Percentiles rank a stretch among this genome's conserved stretches.
phyloP scores from a whole-genome alignment of 2,113 vertebrate species.

The Tragelaphus strepsiceros region DNA sequence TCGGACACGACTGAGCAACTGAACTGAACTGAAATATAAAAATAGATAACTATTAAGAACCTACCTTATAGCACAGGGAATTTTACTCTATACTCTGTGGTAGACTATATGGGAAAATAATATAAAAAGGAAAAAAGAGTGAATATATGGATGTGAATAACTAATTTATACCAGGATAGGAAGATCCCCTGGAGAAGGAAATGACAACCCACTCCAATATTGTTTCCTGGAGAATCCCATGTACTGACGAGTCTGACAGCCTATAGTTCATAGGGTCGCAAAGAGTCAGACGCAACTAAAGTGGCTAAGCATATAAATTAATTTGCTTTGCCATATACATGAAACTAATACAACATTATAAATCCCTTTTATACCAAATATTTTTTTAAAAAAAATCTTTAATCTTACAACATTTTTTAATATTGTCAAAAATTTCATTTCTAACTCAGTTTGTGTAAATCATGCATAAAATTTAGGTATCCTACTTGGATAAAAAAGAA shows the following conservation, averaged over 20 bases:
- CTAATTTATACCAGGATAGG: not conserved
- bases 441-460: not conserved
- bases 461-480: not conserved
- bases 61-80: not conserved
- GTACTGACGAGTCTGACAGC: not conserved
- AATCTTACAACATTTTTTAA: not conserved
- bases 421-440: not conserved
- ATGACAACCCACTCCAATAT: not conserved
- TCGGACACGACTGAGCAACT: too few relatives aligned
- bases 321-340: not conserved
- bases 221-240: not conserved
- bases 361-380: not conserved
- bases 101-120: not conserved
- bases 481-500: not conserved
- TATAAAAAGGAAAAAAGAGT: not conserved
- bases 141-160: not conserved
- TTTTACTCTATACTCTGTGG: not conserved
- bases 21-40: not conserved
- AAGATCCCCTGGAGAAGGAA: not conserved
- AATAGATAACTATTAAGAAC: not conserved
- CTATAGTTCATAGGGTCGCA: fast-evolving
- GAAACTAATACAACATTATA: not conserved
- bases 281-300: not conserved
- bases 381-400: not conserved
- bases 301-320: not conserved